These are phyloP conservation scores for Lethocerus indicus DNA, from an alignment of 1,140 invertebrate species.

Conservation along the genomic window DNA sequence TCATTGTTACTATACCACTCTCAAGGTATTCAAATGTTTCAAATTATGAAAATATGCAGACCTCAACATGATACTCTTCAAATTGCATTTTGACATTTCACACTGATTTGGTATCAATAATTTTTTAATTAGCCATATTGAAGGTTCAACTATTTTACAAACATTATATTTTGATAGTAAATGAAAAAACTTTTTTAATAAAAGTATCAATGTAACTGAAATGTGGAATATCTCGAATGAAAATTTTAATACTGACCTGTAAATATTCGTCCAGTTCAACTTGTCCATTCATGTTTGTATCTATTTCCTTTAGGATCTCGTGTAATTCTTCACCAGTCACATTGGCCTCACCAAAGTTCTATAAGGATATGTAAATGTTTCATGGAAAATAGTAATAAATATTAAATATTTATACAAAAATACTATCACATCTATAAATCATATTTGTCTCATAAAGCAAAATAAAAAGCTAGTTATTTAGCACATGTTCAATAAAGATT, in stretches of 20 bases:
- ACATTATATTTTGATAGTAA: not conserved
- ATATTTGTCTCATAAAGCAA: not conserved
- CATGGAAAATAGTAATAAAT: not conserved
- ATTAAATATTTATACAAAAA: not conserved
- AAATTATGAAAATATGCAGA: not conserved
- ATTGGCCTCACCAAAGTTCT: constrained; percentile 58
- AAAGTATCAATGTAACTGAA: not conserved
- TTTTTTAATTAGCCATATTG: not conserved
- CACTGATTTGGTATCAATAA: no score
- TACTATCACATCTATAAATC: not conserved
- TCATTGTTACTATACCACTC: not conserved
- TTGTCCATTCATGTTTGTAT: constrained; percentile 98
- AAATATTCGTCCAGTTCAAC: constrained; percentile 97
- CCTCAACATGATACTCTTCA: no score
- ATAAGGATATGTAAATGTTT: not conserved
- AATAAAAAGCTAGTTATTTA: not conserved
- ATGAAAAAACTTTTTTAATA: not conserved
- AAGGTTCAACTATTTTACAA: not conserved
- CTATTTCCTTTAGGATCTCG: constrained; percentile 93
- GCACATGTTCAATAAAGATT: not conserved
- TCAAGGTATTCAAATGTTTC: not conserved
- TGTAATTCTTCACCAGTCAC: constrained; percentile 91
- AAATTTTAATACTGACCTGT: constrained; percentile 48
- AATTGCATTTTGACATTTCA: no score
- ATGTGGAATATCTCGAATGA: not conserved